These are phyloP conservation scores for Orthosia incerta DNA, from an alignment of 2,888 invertebrate genomes.

Conservation along the genomic window DNA sequence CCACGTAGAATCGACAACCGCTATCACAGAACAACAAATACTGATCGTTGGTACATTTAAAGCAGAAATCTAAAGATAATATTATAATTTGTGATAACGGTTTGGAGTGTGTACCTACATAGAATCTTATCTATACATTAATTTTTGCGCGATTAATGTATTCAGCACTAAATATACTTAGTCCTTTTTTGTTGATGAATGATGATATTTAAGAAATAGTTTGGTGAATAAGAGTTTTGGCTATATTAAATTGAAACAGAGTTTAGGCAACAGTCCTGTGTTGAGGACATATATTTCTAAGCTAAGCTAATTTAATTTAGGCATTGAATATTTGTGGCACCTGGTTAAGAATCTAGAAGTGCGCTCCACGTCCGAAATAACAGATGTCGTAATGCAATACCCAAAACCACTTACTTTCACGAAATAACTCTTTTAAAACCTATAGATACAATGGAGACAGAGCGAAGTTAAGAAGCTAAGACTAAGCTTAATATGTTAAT, in stretches of 20 bases:
- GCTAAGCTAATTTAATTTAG: too few relatives aligned
- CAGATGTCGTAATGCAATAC: too few relatives aligned
- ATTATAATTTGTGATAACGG: constrained; percentile 48
- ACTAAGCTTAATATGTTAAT: background rate
- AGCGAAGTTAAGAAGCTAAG: background rate
- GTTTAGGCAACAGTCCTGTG: too few relatives aligned
- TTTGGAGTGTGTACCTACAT: background rate
- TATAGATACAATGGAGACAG: background rate
- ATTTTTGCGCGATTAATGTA: constrained; percentile 23
- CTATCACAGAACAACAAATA: constrained; percentile 25
- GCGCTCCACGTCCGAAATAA: too few relatives aligned
- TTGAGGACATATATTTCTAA: too few relatives aligned
- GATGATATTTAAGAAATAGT: background rate
- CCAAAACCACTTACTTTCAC: too few relatives aligned
- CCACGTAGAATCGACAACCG: constrained; percentile 13
- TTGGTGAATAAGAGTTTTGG: too few relatives aligned
- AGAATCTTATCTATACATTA: constrained; percentile 50
- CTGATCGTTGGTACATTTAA: constrained; percentile 22
- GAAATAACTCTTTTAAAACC: too few relatives aligned
- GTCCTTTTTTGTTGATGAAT: constrained; percentile 4
- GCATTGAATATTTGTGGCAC: too few relatives aligned
- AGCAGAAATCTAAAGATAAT: constrained; percentile 44
- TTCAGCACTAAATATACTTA: background rate
- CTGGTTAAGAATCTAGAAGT: too few relatives aligned
- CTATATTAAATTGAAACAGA: too few relatives aligned